phyloP scores from a whole-genome alignment of 1,140 invertebrate species.

The Drosophila pallidifrons region DNA sequence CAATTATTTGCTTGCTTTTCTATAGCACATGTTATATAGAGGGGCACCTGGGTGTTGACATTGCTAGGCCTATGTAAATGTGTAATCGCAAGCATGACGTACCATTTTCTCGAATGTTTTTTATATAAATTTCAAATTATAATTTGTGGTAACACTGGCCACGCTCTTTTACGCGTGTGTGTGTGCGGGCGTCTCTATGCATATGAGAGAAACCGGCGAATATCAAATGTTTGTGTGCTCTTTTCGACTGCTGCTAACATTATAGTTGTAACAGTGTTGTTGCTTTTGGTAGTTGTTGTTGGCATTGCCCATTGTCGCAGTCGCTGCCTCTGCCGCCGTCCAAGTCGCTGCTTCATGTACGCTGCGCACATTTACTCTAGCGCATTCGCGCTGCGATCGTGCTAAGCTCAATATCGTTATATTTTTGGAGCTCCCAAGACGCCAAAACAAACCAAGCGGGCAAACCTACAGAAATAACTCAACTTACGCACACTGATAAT shows the following conservation, averaged over 20 bases:
- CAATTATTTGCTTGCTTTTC: neutral
- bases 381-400: conserved; percentile 73
- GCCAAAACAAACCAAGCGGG: conserved; percentile 14
- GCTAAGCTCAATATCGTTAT: conserved; percentile 62
- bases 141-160: conserved; percentile 30
- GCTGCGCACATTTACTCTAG: conserved; percentile 51
- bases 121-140: conserved; percentile 13
- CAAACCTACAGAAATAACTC: conserved; percentile 9
- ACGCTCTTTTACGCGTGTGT: conserved; percentile 18
- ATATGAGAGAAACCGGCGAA: conserved; percentile 59
- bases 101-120: conserved; percentile 9
- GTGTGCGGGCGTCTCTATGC: conserved; percentile 45
- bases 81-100: conserved; percentile 30
- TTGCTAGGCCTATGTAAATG: conserved; percentile 11
- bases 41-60: neutral
- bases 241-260: conserved; percentile 32
- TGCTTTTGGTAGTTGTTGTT: conserved; percentile 44
- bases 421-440: conserved; percentile 48
- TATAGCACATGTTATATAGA: conserved; percentile 2
- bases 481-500: conserved; percentile 14
- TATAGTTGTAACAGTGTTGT: conserved; percentile 49
- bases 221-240: conserved; percentile 35
- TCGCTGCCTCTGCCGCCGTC: conserved; percentile 17
- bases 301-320: conserved; percentile 22
- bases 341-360: conserved; percentile 40